Evolutionary conservation across 2,113 vertebrate species (phyloP).

Genomic region (Morone chrysops): DNA sequence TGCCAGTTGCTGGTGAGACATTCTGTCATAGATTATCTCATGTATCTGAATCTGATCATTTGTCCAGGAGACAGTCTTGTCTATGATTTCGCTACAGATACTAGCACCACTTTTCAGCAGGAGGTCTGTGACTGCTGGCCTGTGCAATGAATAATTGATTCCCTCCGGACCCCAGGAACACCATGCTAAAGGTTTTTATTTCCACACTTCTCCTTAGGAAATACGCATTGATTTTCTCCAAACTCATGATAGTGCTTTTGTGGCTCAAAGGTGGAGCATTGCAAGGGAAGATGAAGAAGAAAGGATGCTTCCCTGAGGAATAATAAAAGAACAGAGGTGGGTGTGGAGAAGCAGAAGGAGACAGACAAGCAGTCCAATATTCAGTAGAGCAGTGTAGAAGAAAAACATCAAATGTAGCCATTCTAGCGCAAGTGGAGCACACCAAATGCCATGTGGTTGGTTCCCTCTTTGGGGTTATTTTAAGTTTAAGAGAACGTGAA

Average conservation of each 20-base stretch:
- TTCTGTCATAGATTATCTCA: background rate
- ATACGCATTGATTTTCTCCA: constrained; percentile 67
- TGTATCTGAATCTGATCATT: constrained; percentile 30
- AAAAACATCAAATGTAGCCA: constrained; percentile 52
- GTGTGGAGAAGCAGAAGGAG: constrained; percentile 21
- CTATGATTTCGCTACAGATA: constrained; percentile 32
- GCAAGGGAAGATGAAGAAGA: constrained; percentile 6
- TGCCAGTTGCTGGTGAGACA: background rate
- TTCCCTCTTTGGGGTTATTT: constrained; percentile 49
- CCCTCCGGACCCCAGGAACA: constrained; percentile 56
- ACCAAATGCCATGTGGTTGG: constrained; percentile 31
- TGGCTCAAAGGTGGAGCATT: constrained; percentile 40
- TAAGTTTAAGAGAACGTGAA: constrained; percentile 23
- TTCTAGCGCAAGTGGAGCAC: constrained; percentile 53
- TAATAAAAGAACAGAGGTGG: constrained; percentile 13
- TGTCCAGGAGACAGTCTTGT: background rate
- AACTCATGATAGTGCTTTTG: constrained; percentile 49
- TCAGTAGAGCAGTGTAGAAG: constrained; percentile 43
- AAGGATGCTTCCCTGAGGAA: constrained; percentile 12
- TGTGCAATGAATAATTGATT: constrained; percentile 80
- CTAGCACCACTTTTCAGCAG: constrained; percentile 25
- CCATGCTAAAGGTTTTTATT: constrained; percentile 70
- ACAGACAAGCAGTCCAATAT: constrained; percentile 2
- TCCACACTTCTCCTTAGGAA: constrained; percentile 55
- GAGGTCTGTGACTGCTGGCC: constrained; percentile 52